These are phyloP conservation scores for Astropecten irregularis DNA, from an alignment of 53 echinoderm and acorn worm genomes.

Conservation along the genomic window DNA sequence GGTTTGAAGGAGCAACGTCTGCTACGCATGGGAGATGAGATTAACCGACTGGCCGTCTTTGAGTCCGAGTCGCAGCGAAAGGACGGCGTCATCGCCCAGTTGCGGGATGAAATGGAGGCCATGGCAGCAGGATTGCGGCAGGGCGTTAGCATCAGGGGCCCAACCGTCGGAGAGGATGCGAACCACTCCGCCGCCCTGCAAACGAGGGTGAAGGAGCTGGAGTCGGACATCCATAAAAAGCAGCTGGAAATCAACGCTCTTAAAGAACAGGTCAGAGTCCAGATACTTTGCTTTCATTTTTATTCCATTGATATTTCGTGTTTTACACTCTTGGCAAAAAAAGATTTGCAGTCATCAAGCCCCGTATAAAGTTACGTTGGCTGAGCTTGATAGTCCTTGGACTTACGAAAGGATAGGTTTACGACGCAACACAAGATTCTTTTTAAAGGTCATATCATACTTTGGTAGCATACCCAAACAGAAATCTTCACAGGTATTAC, in stretches of 20 bases:
- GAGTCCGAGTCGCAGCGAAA: slow-evolving; percentile 94
- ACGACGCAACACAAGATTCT: no score
- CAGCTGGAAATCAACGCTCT: slow-evolving; percentile 90
- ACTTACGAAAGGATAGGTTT: no score
- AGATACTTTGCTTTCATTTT: no score
- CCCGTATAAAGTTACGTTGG: no score
- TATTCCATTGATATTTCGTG: no score
- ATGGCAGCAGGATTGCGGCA: slow-evolving; percentile 61
- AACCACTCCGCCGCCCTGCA: slow-evolving; percentile 39
- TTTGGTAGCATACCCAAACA: no score
- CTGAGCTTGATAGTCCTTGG: no score
- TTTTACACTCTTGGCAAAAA: no score
- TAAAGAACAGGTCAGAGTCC: slow-evolving; percentile 77
- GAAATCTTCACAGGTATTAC: no score
- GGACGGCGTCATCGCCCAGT: slow-evolving; percentile 86
- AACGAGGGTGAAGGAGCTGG: slow-evolving; percentile 71
- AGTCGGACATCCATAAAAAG: slow-evolving; percentile 80
- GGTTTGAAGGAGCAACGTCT: slow-evolving; percentile 78
- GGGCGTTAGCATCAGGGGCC: not conserved
- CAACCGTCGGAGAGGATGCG: slow-evolving; percentile 37
- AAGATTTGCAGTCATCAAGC: no score
- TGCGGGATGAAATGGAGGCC: slow-evolving; percentile 79
- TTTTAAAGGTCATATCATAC: no score
- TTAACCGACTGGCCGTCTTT: slow-evolving; percentile 92
- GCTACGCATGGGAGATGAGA: slow-evolving; percentile 95